phyloP scores from a whole-genome alignment of 2,113 vertebrate genomes.

The Dipodomys stephensi region DNA sequence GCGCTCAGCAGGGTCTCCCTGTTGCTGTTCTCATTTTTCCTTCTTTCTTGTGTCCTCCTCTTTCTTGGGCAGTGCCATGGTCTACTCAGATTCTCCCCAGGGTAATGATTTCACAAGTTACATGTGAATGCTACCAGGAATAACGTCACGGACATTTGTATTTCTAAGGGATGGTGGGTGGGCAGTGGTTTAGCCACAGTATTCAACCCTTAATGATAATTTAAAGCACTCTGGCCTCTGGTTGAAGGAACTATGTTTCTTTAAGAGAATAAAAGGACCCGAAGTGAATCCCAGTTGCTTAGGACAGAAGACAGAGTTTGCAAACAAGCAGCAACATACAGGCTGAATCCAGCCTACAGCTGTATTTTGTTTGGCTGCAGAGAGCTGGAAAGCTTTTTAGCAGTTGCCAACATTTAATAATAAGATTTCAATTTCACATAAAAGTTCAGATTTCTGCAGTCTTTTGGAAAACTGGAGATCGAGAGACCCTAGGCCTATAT shows the following conservation, averaged over 20 bases:
- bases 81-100: neutral
- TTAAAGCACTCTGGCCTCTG: conserved; percentile 48
- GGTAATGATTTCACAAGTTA: conserved; percentile 42
- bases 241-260: conserved; percentile 60
- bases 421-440: conserved; percentile 70
- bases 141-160: conserved; percentile 16
- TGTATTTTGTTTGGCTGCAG: conserved; percentile 79
- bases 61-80: neutral
- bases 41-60: neutral
- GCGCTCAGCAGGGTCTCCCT: neutral
- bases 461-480: neutral
- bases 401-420: conserved; percentile 65
- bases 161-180: conserved; percentile 16
- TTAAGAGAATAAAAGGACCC: conserved; percentile 72
- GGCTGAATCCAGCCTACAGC: conserved; percentile 59
- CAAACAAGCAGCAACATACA: conserved; percentile 1
- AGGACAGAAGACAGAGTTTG: conserved; percentile 53
- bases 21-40: conserved; percentile 1
- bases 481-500: neutral
- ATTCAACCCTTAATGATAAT: neutral
- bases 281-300: conserved; percentile 29
- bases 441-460: conserved; percentile 59
- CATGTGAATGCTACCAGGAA: neutral
- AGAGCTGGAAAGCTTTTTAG: conserved; percentile 69
- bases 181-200: neutral